phyloP scores from a whole-genome alignment of 2,113 vertebrate species.

The Petrocephalus zakoni region DNA sequence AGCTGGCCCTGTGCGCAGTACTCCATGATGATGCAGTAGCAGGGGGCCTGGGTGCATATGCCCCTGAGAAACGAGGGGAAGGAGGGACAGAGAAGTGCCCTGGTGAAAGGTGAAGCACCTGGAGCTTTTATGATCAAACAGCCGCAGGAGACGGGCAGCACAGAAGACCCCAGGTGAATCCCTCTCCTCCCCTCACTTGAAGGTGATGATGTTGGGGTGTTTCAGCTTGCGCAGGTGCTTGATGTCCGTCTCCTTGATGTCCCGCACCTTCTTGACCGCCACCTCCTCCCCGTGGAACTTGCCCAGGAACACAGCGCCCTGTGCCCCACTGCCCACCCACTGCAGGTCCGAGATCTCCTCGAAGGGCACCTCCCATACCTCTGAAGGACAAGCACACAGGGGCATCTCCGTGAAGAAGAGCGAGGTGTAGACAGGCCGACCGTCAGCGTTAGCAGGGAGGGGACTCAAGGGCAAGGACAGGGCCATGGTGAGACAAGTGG shows the following conservation, averaged over 20 bases:
- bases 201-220: conserved; percentile 98
- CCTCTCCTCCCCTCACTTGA: conserved; percentile 74
- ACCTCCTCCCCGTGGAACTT: conserved; percentile 91
- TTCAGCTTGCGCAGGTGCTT: conserved; percentile 94
- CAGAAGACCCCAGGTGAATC: background rate
- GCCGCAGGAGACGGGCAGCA: background rate
- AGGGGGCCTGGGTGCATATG: conserved; percentile 95
- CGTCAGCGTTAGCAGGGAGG: background rate
- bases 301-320: conserved; percentile 93
- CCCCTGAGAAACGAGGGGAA: conserved; percentile 64
- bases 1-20: conserved; percentile 98
- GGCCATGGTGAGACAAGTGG: background rate
- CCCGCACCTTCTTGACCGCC: conserved; percentile 92
- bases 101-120: background rate
- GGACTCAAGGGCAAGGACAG: background rate
- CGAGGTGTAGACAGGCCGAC: background rate
- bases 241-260: conserved; percentile 96
- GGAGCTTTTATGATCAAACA: background rate
- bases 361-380: conserved; percentile 89
- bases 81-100: conserved; percentile 1
- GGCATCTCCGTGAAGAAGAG: background rate
- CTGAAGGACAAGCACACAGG: conserved; percentile 34
- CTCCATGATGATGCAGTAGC: conserved; percentile 98
- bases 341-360: conserved; percentile 98
- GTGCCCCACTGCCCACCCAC: conserved; percentile 95